These are phyloP conservation scores for Imbricaverruca yamaguchii DNA, from an alignment of 2,888 invertebrate genomes.

Conservation along the genomic window DNA sequence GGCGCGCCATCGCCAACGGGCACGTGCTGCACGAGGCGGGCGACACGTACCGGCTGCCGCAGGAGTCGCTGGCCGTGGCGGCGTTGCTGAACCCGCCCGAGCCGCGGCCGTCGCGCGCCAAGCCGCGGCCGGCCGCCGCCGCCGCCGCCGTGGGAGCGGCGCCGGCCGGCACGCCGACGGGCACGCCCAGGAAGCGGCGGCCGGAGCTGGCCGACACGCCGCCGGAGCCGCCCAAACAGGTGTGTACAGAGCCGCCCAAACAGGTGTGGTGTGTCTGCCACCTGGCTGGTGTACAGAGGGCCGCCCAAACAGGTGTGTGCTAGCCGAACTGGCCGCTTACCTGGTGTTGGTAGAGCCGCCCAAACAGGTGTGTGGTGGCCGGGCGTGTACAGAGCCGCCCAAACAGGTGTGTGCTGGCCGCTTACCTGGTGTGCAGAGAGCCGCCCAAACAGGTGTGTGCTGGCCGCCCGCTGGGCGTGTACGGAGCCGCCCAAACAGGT, in stretches of 20 bases:
- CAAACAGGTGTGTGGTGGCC: not conserved
- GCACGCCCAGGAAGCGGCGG: not conserved
- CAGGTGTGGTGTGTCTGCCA: no score
- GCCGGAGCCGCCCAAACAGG: not conserved
- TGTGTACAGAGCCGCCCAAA: not conserved
- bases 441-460: conserved; percentile 3
- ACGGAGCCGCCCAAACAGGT: not conserved
- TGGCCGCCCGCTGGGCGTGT: no score
- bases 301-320: no score
- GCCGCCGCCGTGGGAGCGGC: not conserved
- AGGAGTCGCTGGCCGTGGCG: conserved; percentile 16
- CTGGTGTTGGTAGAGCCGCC: no score
- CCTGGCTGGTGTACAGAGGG: no score
- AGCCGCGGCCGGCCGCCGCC: not conserved
- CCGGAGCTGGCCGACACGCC: not conserved
- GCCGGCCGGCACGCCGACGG: not conserved
- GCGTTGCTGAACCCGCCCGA: not conserved
- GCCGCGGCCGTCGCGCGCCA: not conserved
- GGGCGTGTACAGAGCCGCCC: not conserved
- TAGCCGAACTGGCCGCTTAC: no score
- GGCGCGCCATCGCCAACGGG: conserved; percentile 14
- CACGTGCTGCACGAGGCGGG: conserved; percentile 14
- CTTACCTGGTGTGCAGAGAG: no score
- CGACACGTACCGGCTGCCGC: conserved; percentile 17
- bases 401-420: not conserved